Evolutionary conservation across 2,113 vertebrate genomes (phyloP), one percentile per base, ranked within the genome.

Genomic region (Osmerus eperlanus): DNA sequence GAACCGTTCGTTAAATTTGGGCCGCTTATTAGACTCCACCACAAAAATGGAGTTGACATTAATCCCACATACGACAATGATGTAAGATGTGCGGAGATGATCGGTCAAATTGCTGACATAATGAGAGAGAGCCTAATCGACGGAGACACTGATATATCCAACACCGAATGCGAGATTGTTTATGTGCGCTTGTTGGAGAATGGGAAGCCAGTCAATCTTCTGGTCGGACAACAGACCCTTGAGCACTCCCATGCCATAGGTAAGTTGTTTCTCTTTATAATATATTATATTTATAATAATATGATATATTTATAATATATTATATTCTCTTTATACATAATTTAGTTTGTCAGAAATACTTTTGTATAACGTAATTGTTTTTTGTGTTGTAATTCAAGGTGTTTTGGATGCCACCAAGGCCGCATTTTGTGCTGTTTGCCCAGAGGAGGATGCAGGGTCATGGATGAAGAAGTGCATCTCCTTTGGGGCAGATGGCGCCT

Each of bases 121-220:
- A 21, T 21, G 21, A 21, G 21, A 54, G 14, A 67, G 51, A 19
- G n/a, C 65, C 2, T 21, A 61, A 61, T 23, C 18, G 12, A 61
- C 19, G 4, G 59, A 61, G 5, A 61, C 21, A 61, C 21, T 21
- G 21, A 21, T 21, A 21, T 21, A 21, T 21, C 21, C 21, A 21
- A 21, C 21, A 21, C 21, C 1, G 21, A 21, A 21, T 21, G 21
- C 21, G 21, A 21, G 21, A 21, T 21, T 21, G 21, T 21, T 21
- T 21, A 21, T 21, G 21, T 21, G 21, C 21, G 21, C 21, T 21
- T 21, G 21, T 21, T 21, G 21, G 21, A 18, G 41, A 60, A 36
- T 78, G 55, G 73, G 25, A 71, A 67, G 69, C 56, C 74, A 61
- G 64, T 67, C 53, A 71, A 67, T 71, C 62, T 66, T 36, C 75